Conservation (phyloP, 2,888 invertebrate genomes). For the Trichogramma dendrolimi region DNA sequence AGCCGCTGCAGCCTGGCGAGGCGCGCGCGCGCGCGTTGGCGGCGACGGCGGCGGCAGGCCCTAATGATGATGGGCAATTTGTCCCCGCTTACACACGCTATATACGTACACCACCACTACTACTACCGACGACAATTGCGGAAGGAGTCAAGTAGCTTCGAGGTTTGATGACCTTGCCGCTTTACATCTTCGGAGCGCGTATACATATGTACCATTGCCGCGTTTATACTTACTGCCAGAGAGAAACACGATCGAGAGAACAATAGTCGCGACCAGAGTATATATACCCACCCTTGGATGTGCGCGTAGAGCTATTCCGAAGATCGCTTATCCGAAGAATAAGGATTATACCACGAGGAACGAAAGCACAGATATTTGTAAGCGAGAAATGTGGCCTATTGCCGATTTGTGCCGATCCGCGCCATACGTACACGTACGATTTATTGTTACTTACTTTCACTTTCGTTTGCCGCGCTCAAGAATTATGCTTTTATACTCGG, state of each 20-base stretch:
- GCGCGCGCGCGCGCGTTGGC: background rate
- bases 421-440: no score
- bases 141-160: conserved; percentile 30
- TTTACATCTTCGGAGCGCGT: background rate
- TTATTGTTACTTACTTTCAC: no score
- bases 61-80: conserved; percentile 33
- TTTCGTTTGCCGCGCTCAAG: no score
- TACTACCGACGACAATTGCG: conserved; percentile 29
- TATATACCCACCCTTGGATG: background rate
- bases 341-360: no score
- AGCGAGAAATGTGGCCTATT: no score
- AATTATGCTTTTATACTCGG: no score
- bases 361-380: no score
- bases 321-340: no score
- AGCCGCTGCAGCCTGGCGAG: background rate
- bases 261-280: background rate
- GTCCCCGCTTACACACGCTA: background rate
- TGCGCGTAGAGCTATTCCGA: no score
- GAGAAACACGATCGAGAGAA: background rate
- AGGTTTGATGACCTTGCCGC: conserved; percentile 30
- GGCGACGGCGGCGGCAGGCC: conserved; percentile 26
- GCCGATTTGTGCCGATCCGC: no score
- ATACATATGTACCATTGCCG: background rate
- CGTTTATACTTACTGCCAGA: background rate
- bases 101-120: no score